Evolutionary conservation across 2,113 vertebrate species (phyloP), one percentile per base, ranked within the genome.

Genomic region (Girardinichthys multiradiatus): DNA sequence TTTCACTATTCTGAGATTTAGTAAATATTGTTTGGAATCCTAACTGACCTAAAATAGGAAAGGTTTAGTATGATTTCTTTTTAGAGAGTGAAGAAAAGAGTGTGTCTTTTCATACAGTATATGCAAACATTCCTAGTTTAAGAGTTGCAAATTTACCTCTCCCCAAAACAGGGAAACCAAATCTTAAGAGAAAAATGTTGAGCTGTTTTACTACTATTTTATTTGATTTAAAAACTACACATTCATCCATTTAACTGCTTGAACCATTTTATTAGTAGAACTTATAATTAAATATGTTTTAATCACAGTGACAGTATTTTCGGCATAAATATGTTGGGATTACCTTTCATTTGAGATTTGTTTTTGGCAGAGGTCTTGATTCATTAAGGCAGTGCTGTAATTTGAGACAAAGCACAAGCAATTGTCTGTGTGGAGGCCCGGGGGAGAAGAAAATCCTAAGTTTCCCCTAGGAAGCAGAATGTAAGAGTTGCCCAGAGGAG

Each of bases 401-500:
- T 83, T 74, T 81, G 77, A 83, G 86, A 71, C 73, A 67, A 48
- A 67, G 39, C 67, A 74, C 82, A 62, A 63, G 64, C 57, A 65
- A 68, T 45, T 64, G 64, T 79, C 74, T 79, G 73, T 68, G 29
- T 39, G 19, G 60, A 87, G 73, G 79, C 61, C 60, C 54, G 30
- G 42, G 76, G 78, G 66, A 74, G 64, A 68, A 54, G 48, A 75
- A 66, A 72, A 65, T 77, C 77, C 77, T 85, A 79, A 91, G 74
- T 54, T 73, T 79, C 90, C 77, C 79, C 82, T 66, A 76, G 75
- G 82, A 92, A 90, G 77, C 81, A 69, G 70, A 94, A 94, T 94
- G 95, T 95, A 95, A 95, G 86, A 95, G 94, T 94, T 95, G 93
- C 96, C 95, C 90, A 96, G 95, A 96, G 92, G 95, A 96, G 95